Conservation (phyloP, 1,140 invertebrate species). For the Achatina immaculata region DNA sequence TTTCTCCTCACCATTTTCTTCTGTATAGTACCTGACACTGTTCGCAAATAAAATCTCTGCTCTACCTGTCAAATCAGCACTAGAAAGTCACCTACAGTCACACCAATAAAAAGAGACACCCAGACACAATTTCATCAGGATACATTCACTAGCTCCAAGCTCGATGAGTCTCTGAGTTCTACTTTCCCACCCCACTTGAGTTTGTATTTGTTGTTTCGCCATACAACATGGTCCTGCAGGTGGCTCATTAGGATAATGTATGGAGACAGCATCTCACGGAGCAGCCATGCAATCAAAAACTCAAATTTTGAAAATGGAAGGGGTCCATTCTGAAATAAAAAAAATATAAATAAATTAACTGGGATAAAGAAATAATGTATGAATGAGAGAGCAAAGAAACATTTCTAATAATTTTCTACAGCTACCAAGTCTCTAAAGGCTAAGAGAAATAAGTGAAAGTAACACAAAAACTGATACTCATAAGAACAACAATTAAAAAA, state of each 20-base stretch:
- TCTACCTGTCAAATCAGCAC: no score
- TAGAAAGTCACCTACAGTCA: no score
- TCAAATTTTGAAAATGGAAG: constrained; percentile 96
- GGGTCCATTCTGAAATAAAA: constrained; percentile 74
- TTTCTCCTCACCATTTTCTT: no score
- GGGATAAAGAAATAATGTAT: constrained; percentile 60
- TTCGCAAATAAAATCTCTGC: no score
- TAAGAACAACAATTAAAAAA: no score
- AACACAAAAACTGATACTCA: no score
- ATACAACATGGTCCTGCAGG: constrained; percentile 86
- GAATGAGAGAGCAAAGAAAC: no score
- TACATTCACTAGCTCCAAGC: constrained; percentile 6
- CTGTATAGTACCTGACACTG: no score
- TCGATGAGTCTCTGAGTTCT: constrained; percentile 51
- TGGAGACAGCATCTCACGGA: constrained; percentile 90
- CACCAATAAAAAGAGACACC: neutral
- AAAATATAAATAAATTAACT: constrained; percentile 77
- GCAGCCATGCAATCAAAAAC: constrained; percentile 94
- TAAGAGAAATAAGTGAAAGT: no score
- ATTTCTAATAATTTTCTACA: no score
- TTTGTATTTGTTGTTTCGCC: constrained; percentile 89
- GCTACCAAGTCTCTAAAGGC: no score
- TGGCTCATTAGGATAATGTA: constrained; percentile 89
- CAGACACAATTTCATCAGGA: constrained; percentile 1
- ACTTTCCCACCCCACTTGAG: constrained; percentile 92